Evolutionary conservation across 2,797 vertebrate genomes (phyloP).

Genomic region (Lagocephalus sceleratus): DNA sequence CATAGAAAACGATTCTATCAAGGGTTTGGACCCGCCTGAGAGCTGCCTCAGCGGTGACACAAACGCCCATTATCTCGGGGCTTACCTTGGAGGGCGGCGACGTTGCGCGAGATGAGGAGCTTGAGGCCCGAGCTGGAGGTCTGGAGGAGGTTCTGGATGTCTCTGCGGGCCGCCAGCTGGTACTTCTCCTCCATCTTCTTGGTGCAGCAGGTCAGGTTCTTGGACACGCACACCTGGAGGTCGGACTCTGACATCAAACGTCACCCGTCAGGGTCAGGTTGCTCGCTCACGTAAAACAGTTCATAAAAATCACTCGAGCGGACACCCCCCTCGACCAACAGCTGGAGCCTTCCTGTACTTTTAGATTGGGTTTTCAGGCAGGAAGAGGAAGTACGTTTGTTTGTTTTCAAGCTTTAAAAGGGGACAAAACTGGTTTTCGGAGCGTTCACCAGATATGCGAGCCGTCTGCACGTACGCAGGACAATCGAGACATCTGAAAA

Average conservation of each 20-base stretch:
- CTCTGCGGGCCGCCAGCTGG: constrained; percentile 77
- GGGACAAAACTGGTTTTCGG: not conserved
- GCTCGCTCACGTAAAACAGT: not conserved
- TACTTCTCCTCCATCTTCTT: constrained; percentile 88
- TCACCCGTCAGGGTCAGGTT: not conserved
- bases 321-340: too few species aligned
- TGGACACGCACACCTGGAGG: constrained; percentile 83
- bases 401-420: not conserved
- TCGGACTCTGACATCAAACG: constrained; percentile 71
- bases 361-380: not conserved
- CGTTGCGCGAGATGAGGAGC: constrained; percentile 81
- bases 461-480: constrained; percentile 39
- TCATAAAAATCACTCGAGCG: too few species aligned
- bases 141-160: constrained; percentile 84
- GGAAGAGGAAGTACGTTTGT: not conserved
- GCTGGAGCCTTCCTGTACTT: constrained; percentile 1
- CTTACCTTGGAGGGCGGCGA: constrained; percentile 88
- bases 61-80: constrained; percentile 17
- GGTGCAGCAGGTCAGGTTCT: constrained; percentile 84
- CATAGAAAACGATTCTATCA: too few species aligned
- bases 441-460: constrained; percentile 2
- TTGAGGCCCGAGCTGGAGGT: constrained; percentile 80
- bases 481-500: constrained; percentile 50
- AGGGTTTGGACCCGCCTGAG: too few species aligned
- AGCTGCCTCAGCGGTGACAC: constrained; percentile 14